These are phyloP conservation scores for Agrochola macilenta DNA, from an alignment of 2,888 invertebrate genomes.

Conservation along the genomic window DNA sequence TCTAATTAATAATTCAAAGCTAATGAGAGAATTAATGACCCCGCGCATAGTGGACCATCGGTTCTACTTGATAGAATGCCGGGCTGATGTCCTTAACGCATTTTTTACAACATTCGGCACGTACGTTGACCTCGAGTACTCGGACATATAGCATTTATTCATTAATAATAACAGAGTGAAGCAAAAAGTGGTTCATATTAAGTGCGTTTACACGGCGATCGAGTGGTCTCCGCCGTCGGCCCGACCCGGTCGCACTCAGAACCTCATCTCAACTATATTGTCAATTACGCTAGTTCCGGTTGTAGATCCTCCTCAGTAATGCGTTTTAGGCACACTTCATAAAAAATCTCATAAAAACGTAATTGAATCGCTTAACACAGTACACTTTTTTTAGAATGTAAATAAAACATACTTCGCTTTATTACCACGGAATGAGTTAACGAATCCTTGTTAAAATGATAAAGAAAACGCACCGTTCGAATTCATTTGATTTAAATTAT, in stretches of 20 bases:
- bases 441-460: slow-evolving; percentile 67
- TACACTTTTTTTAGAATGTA: slow-evolving; percentile 77
- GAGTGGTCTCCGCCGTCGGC: slow-evolving; percentile 45
- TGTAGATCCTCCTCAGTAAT: slow-evolving; percentile 86
- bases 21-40: slow-evolving; percentile 82
- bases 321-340: slow-evolving; percentile 73
- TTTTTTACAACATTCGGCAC: slow-evolving; percentile 87
- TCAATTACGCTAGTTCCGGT: slow-evolving; percentile 87
- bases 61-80: slow-evolving; percentile 79
- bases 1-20: slow-evolving; percentile 79
- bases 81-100: slow-evolving; percentile 85
- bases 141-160: slow-evolving; percentile 85
- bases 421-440: slow-evolving; percentile 69
- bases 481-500: slow-evolving; percentile 53
- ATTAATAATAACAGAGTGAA: slow-evolving; percentile 84
- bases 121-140: slow-evolving; percentile 87
- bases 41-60: slow-evolving; percentile 75
- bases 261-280: slow-evolving; percentile 74
- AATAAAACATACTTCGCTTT: slow-evolving; percentile 71
- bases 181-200: slow-evolving; percentile 86
- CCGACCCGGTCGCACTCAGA: slow-evolving; percentile 44
- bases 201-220: slow-evolving; percentile 79
- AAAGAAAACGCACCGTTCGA: slow-evolving; percentile 59
- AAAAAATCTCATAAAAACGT: slow-evolving; percentile 77
- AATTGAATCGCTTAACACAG: slow-evolving; percentile 79